Base-by-base conservation (phyloP, 2,113 vertebrate genomes). In the Serilophus lunatus region DNA sequence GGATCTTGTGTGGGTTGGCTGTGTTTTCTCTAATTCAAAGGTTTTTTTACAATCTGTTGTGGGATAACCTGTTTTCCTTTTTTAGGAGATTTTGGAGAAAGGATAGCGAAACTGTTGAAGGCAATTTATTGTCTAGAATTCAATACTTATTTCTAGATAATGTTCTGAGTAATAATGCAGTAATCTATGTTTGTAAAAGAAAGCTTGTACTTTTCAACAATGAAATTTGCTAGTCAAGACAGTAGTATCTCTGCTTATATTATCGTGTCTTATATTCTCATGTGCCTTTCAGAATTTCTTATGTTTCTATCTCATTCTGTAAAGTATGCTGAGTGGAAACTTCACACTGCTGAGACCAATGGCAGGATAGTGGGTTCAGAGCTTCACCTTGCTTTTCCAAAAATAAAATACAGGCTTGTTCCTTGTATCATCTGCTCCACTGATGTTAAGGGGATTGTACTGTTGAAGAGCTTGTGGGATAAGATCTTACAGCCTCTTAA, bases 401-500 rank as follows among this genome's bases (percentile, higher is more conserved):
- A 63, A 86, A 66, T 82, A 54, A 86, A 86, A 59, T 74, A n/a
- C 12, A 40, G n/a, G 8, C 33, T 75, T 0, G 0, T 64, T 95
- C 65, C 76, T 25, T 0, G 0, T 60, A 42, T 80, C 3, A 7
- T 86, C 54, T 90, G 66, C 68, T 90, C 35, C 26, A 20, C 33
- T 80, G 75, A 42, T 87, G 63, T 82, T 61, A 83, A 3, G 47
- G 61, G 78, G 87, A 53, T 79, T 79, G 53, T 76, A 24, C 84
- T 82, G n/a, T 72, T 93, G 82, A 66, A 88, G 91, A 70, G 45
- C 78, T 88, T 77, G 50, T 74, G 76, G 80, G 63, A 93, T 94
- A 80, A 94, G 47, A 82, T 95, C 75, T 93, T 82, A 38, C 33
- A 84, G 66, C 33, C 86, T 92, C 42, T 85, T 95, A 87, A 82